These are phyloP conservation scores for Drosophila formosana DNA, from an alignment of 2,888 invertebrate genomes.

Conservation along the genomic window DNA sequence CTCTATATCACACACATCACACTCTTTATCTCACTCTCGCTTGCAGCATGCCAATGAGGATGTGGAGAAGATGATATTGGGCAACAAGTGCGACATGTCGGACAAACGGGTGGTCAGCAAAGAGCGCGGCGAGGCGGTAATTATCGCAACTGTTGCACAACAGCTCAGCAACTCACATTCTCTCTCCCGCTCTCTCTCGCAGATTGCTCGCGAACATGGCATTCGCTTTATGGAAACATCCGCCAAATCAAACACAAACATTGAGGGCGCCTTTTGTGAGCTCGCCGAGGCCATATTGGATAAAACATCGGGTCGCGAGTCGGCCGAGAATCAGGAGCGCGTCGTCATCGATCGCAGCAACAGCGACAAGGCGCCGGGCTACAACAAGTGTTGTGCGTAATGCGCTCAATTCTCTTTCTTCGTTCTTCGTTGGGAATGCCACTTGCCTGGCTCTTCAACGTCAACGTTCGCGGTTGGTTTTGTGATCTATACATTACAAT, in stretches of 20 bases:
- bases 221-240: constrained; percentile 99
- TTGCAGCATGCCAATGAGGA: constrained; percentile 97
- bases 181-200: constrained; percentile 54
- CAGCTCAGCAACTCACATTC: neutral
- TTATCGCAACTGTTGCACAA: constrained; percentile 70
- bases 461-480: constrained; percentile 58
- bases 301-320: constrained; percentile 93
- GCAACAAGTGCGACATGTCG: constrained; percentile 99
- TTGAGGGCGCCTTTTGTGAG: constrained; percentile 97
- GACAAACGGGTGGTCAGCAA: constrained; percentile 96
- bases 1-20: neutral
- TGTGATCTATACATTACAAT: constrained; percentile 47
- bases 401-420: constrained; percentile 8
- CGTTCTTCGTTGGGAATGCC: constrained; percentile 9
- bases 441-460: constrained; percentile 32
- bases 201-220: constrained; percentile 98
- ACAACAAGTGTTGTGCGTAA: constrained; percentile 85
- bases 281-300: constrained; percentile 97
- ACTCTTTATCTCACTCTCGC: constrained; percentile 1
- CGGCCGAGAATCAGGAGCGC: constrained; percentile 90
- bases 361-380: constrained; percentile 83
- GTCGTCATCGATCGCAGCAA: constrained; percentile 90
- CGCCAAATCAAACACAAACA: constrained; percentile 98
- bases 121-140: constrained; percentile 96
- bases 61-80: constrained; percentile 99